Evolutionary conservation across 2,888 invertebrate genomes (phyloP).

Genomic region (Boloria euphrosyne): DNA sequence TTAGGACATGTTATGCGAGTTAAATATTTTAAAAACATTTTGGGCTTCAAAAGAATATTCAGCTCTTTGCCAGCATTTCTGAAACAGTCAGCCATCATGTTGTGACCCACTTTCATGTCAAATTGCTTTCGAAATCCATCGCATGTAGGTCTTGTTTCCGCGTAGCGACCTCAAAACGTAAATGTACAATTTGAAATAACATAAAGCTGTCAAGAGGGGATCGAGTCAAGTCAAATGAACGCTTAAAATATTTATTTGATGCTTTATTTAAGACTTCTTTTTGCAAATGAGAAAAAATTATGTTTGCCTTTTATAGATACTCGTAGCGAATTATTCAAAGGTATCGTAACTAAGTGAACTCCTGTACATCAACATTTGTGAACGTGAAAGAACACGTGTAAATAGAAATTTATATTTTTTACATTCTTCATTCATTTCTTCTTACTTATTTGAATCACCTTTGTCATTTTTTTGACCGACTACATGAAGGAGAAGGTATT

Average conservation of each 20-base stretch:
- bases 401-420: no score
- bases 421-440: no score
- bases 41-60: constrained; percentile 32
- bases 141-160: constrained; percentile 38
- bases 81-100: constrained; percentile 37
- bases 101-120: constrained; percentile 41
- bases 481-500: no score
- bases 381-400: no score
- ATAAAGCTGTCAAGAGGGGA: constrained; percentile 39
- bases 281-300: background rate
- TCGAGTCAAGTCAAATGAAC: constrained; percentile 31
- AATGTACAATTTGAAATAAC: constrained; percentile 38
- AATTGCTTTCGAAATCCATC: constrained; percentile 38
- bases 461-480: no score
- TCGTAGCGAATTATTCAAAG: no score
- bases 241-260: constrained; percentile 30
- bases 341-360: no score
- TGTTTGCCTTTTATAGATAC: background rate
- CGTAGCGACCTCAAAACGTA: constrained; percentile 39
- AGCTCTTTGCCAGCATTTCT: constrained; percentile 37
- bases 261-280: constrained; percentile 23
- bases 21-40: constrained; percentile 34
- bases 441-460: no score
- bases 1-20: constrained; percentile 16
- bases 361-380: no score